phyloP scores from a whole-genome alignment of 2,888 invertebrate genomes.

The Parasteatoda lunata region DNA sequence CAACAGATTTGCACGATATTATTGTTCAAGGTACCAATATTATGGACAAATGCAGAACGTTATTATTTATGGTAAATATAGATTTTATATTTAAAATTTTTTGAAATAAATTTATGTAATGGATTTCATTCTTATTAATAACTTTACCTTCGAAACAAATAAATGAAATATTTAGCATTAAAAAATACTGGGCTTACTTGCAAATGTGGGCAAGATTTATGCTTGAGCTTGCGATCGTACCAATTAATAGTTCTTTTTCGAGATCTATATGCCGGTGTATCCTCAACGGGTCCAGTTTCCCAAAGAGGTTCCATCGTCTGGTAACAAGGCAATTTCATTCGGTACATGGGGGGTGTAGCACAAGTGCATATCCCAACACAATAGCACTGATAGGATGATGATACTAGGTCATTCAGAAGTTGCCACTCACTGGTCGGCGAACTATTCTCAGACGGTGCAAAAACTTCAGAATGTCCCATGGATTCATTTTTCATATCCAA shows the following conservation, averaged over 20 bases:
- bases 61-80: too few species aligned
- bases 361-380: slow-evolving; percentile 53
- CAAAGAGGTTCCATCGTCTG: slow-evolving; percentile 75
- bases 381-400: slow-evolving; percentile 31
- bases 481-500: slow-evolving; percentile 50
- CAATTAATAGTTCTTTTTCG: slow-evolving; percentile 66
- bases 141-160: too few species aligned
- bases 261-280: slow-evolving; percentile 32
- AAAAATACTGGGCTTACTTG: slow-evolving; percentile 75
- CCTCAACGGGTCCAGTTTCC: slow-evolving; percentile 72
- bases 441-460: slow-evolving; percentile 16
- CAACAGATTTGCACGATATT: too few species aligned
- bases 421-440: slow-evolving; percentile 35
- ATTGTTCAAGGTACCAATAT: too few species aligned
- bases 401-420: slow-evolving; percentile 4
- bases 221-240: slow-evolving; percentile 82
- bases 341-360: slow-evolving; percentile 42
- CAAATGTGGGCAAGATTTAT: slow-evolving; percentile 86
- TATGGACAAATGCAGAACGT: too few species aligned
- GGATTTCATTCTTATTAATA: too few species aligned
- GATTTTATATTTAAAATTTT: too few species aligned
- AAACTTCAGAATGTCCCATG: slow-evolving; percentile 11
- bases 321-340: slow-evolving; percentile 67
- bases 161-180: not conserved
- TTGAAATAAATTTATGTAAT: too few species aligned